These are phyloP conservation scores for Girardinichthys multiradiatus DNA, from an alignment of 2,113 vertebrate species.

Conservation along the genomic window DNA sequence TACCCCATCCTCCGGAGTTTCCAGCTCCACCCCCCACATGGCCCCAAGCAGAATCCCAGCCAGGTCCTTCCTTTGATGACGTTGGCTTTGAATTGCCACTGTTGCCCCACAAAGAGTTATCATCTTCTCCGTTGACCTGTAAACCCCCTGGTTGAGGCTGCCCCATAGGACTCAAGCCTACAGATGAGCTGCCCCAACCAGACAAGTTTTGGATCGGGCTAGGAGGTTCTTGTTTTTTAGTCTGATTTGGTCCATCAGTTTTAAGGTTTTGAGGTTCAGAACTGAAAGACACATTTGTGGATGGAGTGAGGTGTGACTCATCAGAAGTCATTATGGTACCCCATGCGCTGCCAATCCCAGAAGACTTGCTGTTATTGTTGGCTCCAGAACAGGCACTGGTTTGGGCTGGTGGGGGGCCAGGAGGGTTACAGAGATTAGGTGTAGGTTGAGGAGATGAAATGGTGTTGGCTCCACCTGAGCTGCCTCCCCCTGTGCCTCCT, in stretches of 20 bases:
- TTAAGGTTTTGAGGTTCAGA: slow-evolving; percentile 99
- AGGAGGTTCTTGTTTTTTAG: slow-evolving; percentile 83
- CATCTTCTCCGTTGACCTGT: slow-evolving; percentile 82
- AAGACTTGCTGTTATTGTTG: slow-evolving; percentile 87
- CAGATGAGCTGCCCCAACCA: slow-evolving; percentile 89
- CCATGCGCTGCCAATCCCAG: slow-evolving; percentile 88
- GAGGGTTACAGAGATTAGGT: slow-evolving; percentile 91
- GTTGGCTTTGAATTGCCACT: slow-evolving; percentile 84
- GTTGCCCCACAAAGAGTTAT: slow-evolving; percentile 90
- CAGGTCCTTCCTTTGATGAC: slow-evolving; percentile 74
- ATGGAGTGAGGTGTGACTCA: slow-evolving; percentile 89
- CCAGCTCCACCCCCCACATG: slow-evolving; percentile 80
- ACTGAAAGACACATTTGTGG: slow-evolving; percentile 99
- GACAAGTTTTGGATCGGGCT: slow-evolving; percentile 89
- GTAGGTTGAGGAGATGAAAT: slow-evolving; percentile 78
- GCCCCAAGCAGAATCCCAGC: slow-evolving; percentile 88
- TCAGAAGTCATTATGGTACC: slow-evolving; percentile 90
- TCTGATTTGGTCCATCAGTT: slow-evolving; percentile 99
- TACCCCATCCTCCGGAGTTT: slow-evolving; percentile 83
- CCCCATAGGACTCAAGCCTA: slow-evolving; percentile 87
- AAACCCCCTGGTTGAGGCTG: slow-evolving; percentile 81
- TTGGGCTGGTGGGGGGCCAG: slow-evolving; percentile 84
- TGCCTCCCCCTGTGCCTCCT: slow-evolving; percentile 87
- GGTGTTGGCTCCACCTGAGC: slow-evolving; percentile 78
- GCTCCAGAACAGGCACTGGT: slow-evolving; percentile 84